These are phyloP conservation scores for Ips nitidus DNA, from an alignment of 1,140 invertebrate species.

Conservation along the genomic window DNA sequence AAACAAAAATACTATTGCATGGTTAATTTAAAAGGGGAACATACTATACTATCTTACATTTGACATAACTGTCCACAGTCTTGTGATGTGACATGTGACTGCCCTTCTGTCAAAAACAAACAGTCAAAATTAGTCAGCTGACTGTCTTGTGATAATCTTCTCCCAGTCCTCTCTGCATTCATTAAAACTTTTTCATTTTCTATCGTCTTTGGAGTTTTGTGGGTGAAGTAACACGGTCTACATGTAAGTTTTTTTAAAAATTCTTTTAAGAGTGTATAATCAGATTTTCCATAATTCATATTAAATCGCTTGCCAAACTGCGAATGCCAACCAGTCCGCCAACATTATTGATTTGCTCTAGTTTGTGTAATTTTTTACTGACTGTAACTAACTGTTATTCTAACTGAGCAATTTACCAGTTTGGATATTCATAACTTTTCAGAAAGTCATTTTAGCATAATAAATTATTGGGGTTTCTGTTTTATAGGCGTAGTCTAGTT, in stretches of 20 bases:
- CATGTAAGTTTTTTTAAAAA: constrained; percentile 37
- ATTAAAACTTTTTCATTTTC: constrained; percentile 22
- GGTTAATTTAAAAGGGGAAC: too few species aligned
- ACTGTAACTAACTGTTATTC: neutral
- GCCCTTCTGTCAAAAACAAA: neutral
- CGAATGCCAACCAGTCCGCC: neutral
- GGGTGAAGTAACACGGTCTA: constrained; percentile 41
- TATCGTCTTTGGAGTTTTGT: constrained; percentile 42
- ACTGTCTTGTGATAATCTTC: constrained; percentile 46
- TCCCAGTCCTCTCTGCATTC: neutral
- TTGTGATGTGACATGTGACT: too few species aligned
- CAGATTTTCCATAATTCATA: neutral
- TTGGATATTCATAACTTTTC: neutral
- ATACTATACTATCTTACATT: too few species aligned
- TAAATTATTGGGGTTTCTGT: neutral
- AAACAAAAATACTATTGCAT: too few species aligned
- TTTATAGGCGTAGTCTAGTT: constrained; percentile 42
- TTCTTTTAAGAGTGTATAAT: neutral
- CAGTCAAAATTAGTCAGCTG: constrained; percentile 42
- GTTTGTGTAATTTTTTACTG: neutral
- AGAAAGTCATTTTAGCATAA: neutral
- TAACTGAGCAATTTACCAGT: constrained; percentile 9
- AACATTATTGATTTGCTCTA: constrained; percentile 17
- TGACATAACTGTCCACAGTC: too few species aligned
- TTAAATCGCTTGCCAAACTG: neutral